Evolutionary conservation across 2,113 vertebrate genomes (phyloP).

Genomic region (Malaclemys terrapin): DNA sequence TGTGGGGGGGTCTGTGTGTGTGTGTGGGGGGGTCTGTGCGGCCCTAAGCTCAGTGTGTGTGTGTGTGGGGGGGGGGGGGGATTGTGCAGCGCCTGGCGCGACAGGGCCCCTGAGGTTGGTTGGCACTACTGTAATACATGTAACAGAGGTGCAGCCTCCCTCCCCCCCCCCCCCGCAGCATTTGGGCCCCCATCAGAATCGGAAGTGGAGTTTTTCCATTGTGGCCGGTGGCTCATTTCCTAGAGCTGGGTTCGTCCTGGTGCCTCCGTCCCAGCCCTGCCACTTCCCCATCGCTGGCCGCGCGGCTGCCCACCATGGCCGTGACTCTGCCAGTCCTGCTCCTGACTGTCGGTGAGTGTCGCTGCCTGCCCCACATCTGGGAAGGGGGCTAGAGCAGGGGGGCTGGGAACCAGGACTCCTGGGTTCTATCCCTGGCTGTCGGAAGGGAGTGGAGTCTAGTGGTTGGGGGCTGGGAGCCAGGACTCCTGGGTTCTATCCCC

Average conservation of each 20-base stretch:
- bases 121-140: not conserved
- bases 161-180: not conserved
- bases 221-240: conserved; percentile 16
- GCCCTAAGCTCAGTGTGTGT: not conserved
- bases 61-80: no score
- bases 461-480: not conserved
- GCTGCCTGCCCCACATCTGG: not conserved
- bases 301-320: not conserved
- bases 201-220: not conserved
- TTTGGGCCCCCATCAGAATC: not conserved
- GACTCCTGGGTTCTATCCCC: not conserved
- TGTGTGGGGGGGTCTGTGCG: no score
- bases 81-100: no score
- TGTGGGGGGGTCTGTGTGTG: no score
- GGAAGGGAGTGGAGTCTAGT: no score
- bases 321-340: not conserved
- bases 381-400: not conserved
- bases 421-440: not conserved
- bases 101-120: not conserved
- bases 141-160: not conserved
- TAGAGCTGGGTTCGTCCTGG: not conserved
- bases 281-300: not conserved
- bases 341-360: not conserved
- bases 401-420: not conserved
- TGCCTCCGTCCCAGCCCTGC: not conserved